These are phyloP conservation scores for Marasmarcha lunaedactyla DNA, from an alignment of 2,888 invertebrate genomes.

Conservation along the genomic window DNA sequence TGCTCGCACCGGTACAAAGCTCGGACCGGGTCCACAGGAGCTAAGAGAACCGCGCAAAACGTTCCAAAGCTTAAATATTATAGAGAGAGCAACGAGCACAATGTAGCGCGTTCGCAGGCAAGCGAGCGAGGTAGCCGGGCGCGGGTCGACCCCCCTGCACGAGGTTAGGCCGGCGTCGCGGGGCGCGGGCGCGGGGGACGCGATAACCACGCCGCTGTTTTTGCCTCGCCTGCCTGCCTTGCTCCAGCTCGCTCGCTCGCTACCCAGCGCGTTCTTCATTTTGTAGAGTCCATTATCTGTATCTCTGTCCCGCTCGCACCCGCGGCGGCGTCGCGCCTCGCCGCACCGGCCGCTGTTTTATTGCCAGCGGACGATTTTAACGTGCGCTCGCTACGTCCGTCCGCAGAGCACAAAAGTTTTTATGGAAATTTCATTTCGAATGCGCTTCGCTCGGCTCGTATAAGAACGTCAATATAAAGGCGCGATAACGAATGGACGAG, in stretches of 20 bases:
- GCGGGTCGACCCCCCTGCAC: constrained; percentile 54
- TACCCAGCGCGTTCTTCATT: constrained; percentile 64
- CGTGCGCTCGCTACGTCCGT: constrained; percentile 71
- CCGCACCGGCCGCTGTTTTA: constrained; percentile 69
- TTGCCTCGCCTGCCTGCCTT: constrained; percentile 30
- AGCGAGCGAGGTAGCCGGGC: constrained; percentile 29
- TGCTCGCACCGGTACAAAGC: constrained; percentile 36
- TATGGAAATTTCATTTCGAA: constrained; percentile 71
- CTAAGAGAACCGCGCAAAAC: neutral
- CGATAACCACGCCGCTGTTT: constrained; percentile 67
- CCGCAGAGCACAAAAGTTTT: constrained; percentile 66
- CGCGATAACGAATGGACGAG: constrained; percentile 70
- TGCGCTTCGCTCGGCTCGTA: constrained; percentile 60
- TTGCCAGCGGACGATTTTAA: constrained; percentile 71
- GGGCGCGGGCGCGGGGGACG: constrained; percentile 26
- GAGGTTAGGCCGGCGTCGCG: constrained; percentile 21
- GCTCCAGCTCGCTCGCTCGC: constrained; percentile 53
- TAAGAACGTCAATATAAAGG: constrained; percentile 69
- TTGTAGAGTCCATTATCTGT: constrained; percentile 67
- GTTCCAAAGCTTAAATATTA: constrained; percentile 25
- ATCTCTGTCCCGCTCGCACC: constrained; percentile 51
- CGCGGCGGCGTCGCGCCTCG: constrained; percentile 56
- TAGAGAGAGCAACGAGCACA: constrained; percentile 25
- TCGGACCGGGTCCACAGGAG: constrained; percentile 32
- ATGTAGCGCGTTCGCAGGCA: constrained; percentile 39